Base-by-base conservation (phyloP, 2,797 vertebrate genomes). In the Leontocebus nigricollis region DNA sequence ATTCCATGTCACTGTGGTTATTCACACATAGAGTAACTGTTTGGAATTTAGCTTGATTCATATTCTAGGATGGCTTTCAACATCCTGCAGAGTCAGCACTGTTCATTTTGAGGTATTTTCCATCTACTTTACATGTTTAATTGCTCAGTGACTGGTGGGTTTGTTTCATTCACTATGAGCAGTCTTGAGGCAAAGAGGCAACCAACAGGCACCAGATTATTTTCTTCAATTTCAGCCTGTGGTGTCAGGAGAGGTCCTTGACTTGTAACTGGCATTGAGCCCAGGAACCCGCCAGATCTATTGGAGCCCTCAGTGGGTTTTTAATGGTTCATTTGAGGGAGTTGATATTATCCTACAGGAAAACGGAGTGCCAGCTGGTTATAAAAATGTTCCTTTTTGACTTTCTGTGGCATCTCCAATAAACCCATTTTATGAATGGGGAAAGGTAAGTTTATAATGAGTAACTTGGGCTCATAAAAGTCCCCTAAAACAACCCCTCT, bases 61-160 rank as follows among this genome's bases (percentile, higher is more conserved):
- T 73, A 82, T 41, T 89, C 46, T 64, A 86, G 80, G 26, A 75
- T 64, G 41, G 5, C 50, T 81, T 86, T 89, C 73, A 36, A 33
- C 26, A 64, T 64, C n/a, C 15, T 87, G 26, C 61, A 33, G 73
- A 83, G 70, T 64, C 84, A 73, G 1, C 33, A 26, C 64, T 89
- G 15, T 48, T 95, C 75, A 89, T 90, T 75, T 88, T 79, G 80
- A 83, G 91, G 39, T 70, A 26, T 73, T 87, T 95, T 93, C 24
- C 67, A 50, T 82, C 22, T 64, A 73, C 46, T 96, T 93, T 83
- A 61, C 52, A 72, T 41, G 8, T 19, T 50, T 86, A 72, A 92
- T 88, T 92, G 50, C 90, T 83, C 67, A 79, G 46, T 26, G 75
- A 46, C 61, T 87, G 26, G 52, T 83, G 30, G 30, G 19, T 50